Evolutionary conservation across 2,888 invertebrate genomes (phyloP).

Genomic region (Noctua fimbriata): DNA sequence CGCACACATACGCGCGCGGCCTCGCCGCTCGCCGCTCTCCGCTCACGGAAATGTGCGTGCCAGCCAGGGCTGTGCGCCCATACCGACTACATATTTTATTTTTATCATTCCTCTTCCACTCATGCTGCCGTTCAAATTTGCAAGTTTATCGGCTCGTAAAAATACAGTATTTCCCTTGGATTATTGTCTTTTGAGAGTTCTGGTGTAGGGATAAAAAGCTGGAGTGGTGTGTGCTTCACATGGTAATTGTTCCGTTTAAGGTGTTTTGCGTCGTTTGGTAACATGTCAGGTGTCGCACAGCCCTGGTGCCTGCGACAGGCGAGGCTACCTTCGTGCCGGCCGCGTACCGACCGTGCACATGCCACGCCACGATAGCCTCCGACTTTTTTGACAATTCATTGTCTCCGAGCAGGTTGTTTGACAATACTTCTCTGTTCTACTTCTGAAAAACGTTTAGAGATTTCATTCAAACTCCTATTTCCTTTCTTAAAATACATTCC

Average conservation of each 20-base stretch:
- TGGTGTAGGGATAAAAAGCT: constrained; percentile 35
- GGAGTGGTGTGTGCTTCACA: neutral
- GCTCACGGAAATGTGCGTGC: constrained; percentile 89
- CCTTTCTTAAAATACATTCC: neutral
- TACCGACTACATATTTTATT: constrained; percentile 65
- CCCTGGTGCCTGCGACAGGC: constrained; percentile 59
- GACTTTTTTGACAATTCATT: constrained; percentile 68
- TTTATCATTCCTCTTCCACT: constrained; percentile 63
- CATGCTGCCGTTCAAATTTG: constrained; percentile 58
- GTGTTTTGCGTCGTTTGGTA: constrained; percentile 8
- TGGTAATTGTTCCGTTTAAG: constrained; percentile 1
- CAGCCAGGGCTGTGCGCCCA: constrained; percentile 75
- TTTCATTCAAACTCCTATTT: constrained; percentile 8
- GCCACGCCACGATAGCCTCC: constrained; percentile 58
- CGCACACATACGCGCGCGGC: constrained; percentile 83
- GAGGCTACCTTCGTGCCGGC: constrained; percentile 58
- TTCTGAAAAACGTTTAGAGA: constrained; percentile 29
- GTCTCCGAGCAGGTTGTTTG: constrained; percentile 53
- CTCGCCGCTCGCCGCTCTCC: constrained; percentile 84
- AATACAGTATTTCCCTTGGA: constrained; percentile 40
- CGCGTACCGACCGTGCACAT: constrained; percentile 50
- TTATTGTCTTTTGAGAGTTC: constrained; percentile 46
- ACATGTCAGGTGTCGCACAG: constrained; percentile 32
- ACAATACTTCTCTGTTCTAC: constrained; percentile 41
- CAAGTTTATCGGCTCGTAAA: constrained; percentile 64